phyloP scores from a whole-genome alignment of 1,140 invertebrate species.

The Drosophila mauritiana region DNA sequence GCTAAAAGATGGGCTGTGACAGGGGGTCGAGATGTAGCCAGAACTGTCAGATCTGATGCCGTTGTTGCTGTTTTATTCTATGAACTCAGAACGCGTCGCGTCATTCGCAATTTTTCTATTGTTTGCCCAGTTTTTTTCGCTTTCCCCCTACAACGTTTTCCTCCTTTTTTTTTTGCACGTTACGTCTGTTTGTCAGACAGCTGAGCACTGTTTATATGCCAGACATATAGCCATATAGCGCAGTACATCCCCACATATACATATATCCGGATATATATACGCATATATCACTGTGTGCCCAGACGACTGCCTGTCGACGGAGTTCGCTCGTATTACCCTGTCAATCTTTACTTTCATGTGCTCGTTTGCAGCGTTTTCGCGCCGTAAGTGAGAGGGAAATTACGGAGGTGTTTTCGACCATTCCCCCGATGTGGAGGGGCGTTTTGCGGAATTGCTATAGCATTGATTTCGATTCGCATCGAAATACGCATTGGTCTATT shows the following conservation, averaged over 20 bases:
- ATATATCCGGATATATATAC: constrained; percentile 13
- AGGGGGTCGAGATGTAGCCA: constrained; percentile 19
- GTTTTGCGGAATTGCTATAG: constrained; percentile 3
- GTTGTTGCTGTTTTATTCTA: constrained; percentile 42
- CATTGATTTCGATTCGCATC: constrained; percentile 2
- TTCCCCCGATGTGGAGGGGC: constrained; percentile 2
- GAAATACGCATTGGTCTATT: constrained; percentile 2
- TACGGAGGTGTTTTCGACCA: constrained; percentile 19
- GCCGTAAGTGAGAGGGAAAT: constrained; percentile 30
- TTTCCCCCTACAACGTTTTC: constrained; percentile 16
- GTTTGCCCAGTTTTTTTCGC: constrained; percentile 44
- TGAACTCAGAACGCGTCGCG: constrained; percentile 55
- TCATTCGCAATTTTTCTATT: constrained; percentile 64
- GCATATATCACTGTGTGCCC: constrained; percentile 16
- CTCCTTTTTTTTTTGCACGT: constrained; percentile 55
- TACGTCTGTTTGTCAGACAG: constrained; percentile 65
- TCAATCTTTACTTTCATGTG: constrained; percentile 62
- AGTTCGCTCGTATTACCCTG: constrained; percentile 56
- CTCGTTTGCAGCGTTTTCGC: constrained; percentile 53
- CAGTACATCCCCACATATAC: too few relatives aligned
- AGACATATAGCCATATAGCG: constrained; percentile 26
- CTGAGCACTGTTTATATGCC: constrained; percentile 68
- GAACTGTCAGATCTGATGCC: constrained; percentile 49
- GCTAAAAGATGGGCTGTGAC: constrained; percentile 39
- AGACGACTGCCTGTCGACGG: constrained; percentile 58